phyloP scores from a whole-genome alignment of 2,888 invertebrate genomes.

The Tiphia femorata region DNA sequence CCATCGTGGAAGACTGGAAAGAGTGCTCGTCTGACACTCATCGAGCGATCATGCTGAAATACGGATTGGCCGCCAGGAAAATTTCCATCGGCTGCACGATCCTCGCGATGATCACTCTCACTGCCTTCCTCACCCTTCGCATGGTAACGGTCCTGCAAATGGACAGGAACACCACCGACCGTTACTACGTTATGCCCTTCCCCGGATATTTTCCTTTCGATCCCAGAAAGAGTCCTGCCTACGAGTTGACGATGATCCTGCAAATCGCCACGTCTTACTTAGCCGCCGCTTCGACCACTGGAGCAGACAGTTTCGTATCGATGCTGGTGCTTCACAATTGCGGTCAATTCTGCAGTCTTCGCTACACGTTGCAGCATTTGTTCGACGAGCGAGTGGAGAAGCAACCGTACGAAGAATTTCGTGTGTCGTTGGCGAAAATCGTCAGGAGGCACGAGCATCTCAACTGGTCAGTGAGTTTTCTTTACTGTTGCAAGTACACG shows the following conservation, averaged over 20 bases:
- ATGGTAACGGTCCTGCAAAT: background rate
- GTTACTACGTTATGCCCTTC: conserved; percentile 8
- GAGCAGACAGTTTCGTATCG: conserved; percentile 35
- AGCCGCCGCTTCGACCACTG: conserved; percentile 28
- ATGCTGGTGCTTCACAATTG: conserved; percentile 39
- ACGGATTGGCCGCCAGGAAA: conserved; percentile 8
- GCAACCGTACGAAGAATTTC: background rate
- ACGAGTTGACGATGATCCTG: conserved; percentile 12
- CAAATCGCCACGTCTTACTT: conserved; percentile 25
- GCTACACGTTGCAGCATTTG: conserved; percentile 6
- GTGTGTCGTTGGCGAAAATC: conserved; percentile 19
- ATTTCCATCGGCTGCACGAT: conserved; percentile 25
- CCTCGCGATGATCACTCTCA: conserved; percentile 33
- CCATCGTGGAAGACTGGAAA: conserved; percentile 25
- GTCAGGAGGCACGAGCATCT: conserved; percentile 33
- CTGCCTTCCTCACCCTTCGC: conserved; percentile 10
- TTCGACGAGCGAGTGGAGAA: background rate
- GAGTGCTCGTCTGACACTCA: background rate
- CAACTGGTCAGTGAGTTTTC: conserved; percentile 20
- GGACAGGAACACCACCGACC: background rate
- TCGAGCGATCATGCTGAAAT: conserved; percentile 13
- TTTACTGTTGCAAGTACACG: background rate
- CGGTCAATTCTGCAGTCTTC: conserved; percentile 33
- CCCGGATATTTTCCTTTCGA: conserved; percentile 31
- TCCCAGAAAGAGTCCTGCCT: conserved; percentile 3